phyloP scores from a whole-genome alignment of 2,113 vertebrate genomes.

The Lampris megalopsis region DNA sequence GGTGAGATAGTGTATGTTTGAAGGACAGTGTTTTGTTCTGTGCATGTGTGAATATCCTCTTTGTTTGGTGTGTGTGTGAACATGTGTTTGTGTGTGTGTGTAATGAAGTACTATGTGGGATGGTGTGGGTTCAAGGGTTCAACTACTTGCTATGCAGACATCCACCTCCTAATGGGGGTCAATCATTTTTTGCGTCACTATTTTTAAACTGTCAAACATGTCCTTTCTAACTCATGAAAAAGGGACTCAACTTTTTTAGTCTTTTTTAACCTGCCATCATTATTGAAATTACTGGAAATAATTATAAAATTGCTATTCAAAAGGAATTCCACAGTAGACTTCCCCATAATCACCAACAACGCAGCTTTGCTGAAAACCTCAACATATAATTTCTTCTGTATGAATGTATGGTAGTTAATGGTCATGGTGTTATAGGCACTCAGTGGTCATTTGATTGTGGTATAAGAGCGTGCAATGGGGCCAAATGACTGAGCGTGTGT shows the following conservation, averaged over 20 bases:
- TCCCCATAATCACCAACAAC: background rate
- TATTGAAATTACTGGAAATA: conserved; percentile 31
- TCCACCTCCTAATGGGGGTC: conserved; percentile 27
- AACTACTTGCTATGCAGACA: background rate
- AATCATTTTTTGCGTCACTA: conserved; percentile 24
- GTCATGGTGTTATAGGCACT: background rate
- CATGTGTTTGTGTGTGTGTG: background rate
- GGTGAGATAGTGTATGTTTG: conserved; percentile 28
- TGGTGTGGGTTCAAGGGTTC: conserved; percentile 27
- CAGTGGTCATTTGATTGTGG: conserved; percentile 11
- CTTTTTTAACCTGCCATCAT: conserved; percentile 23
- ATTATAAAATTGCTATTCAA: background rate
- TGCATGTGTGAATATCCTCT: background rate
- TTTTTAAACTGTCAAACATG: conserved; percentile 27
- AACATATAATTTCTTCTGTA: conserved; percentile 24
- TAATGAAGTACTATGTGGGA: background rate
- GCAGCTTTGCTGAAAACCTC: conserved; percentile 10
- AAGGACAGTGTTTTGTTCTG: conserved; percentile 33
- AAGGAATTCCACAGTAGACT: background rate
- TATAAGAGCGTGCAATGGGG: conserved; percentile 20
- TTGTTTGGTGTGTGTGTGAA: background rate
- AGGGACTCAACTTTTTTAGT: conserved; percentile 1
- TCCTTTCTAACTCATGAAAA: background rate
- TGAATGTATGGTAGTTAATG: conserved; percentile 13
- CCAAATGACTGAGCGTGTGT: background rate